Evolutionary conservation across 30 jellyfish, hydroid and myxozoan species (phyloP).

Genomic region (Turritopsis rubra): DNA sequence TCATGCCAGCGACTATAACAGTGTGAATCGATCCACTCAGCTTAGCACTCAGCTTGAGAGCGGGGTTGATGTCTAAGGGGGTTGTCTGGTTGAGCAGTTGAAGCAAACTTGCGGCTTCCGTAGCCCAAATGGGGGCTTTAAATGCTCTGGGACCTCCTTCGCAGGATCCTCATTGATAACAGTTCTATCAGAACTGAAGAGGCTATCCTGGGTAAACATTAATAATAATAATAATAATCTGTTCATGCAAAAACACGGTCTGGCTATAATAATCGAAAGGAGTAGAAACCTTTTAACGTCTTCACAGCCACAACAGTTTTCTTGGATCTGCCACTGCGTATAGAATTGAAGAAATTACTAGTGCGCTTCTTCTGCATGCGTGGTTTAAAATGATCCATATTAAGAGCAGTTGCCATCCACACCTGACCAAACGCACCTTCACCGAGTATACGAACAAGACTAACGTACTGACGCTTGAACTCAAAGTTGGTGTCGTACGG

Average conservation of each 20-base stretch:
- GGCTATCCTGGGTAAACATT: too few relatives aligned
- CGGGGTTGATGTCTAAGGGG: too few relatives aligned
- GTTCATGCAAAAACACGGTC: background rate
- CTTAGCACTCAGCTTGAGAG: too few relatives aligned
- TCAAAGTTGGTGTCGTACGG: background rate
- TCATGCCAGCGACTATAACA: too few relatives aligned
- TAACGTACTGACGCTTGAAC: background rate
- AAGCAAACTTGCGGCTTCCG: too few relatives aligned
- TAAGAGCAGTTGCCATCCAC: background rate
- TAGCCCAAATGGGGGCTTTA: too few relatives aligned
- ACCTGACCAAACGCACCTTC: background rate
- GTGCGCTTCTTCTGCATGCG: background rate
- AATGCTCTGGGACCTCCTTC: too few relatives aligned
- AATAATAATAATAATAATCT: too few relatives aligned
- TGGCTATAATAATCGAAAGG: background rate
- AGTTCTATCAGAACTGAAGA: too few relatives aligned
- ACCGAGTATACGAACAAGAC: background rate
- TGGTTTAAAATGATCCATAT: background rate
- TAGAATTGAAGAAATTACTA: background rate
- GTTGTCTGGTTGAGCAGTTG: too few relatives aligned
- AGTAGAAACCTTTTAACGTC: background rate
- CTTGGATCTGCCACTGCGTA: background rate
- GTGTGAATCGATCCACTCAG: too few relatives aligned
- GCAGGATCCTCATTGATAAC: too few relatives aligned
- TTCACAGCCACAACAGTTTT: background rate